Conservation (phyloP, 2,888 invertebrate genomes). For the Reticulitermes lucifugus region DNA sequence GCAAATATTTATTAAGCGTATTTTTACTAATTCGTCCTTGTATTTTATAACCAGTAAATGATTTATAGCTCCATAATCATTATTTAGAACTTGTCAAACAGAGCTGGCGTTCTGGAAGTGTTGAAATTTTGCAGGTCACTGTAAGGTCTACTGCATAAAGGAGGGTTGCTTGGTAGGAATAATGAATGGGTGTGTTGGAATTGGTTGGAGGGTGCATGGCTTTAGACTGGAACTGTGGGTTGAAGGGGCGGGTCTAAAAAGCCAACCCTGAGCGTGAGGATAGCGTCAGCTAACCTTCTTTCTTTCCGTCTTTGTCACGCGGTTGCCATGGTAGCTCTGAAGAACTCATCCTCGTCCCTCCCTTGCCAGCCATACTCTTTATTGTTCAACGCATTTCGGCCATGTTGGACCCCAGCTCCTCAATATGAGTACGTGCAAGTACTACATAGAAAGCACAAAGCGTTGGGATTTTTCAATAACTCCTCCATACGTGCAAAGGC, state of each 20-base stretch:
- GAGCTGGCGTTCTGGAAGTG: not conserved
- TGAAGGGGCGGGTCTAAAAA: constrained; percentile 2
- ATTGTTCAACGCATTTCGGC: constrained; percentile 13
- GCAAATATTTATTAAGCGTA: no score
- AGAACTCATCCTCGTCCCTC: constrained; percentile 9
- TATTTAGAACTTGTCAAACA: not conserved
- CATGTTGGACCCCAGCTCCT: constrained; percentile 11
- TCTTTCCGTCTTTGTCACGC: constrained; percentile 1
- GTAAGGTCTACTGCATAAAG: not conserved
- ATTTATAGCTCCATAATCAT: no score
- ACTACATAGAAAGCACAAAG: not conserved
- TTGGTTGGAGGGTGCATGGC: not conserved
- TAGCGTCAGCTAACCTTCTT: not conserved
- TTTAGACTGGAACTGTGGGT: not conserved
- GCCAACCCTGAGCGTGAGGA: constrained; percentile 4
- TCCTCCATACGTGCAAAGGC: not conserved
- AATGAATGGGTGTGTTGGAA: constrained; percentile 19
- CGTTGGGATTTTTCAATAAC: not conserved
- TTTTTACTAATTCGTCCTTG: no score
- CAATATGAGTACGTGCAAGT: not conserved
- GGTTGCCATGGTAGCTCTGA: constrained; percentile 13
- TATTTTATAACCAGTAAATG: no score
- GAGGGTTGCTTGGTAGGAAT: not conserved
- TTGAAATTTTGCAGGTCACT: not conserved
- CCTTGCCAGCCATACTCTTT: constrained; percentile 6